Percentiles rank a stretch among this genome's conserved stretches.
phyloP scores from a whole-genome alignment of 2,888 invertebrate genomes.

The Drosophila pegasa region DNA sequence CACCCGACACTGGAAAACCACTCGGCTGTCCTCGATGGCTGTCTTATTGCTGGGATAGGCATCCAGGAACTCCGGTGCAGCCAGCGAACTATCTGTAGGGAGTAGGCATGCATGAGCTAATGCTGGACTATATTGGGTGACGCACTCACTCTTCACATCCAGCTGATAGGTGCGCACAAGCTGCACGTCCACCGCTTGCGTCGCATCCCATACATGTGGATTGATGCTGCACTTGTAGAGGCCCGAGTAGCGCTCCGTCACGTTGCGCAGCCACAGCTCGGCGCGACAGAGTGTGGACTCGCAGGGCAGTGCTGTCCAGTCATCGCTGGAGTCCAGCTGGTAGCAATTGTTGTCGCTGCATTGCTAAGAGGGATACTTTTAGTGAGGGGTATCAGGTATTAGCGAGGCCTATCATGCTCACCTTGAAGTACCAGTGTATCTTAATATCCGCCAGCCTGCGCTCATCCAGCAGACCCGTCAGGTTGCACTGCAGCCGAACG shows the following conservation, averaged over 20 bases:
- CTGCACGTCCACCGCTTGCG: conserved; percentile 79
- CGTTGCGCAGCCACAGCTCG: conserved; percentile 79
- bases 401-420: conserved; percentile 28
- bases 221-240: conserved; percentile 83
- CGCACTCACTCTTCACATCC: conserved; percentile 81
- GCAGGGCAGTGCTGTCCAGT: conserved; percentile 82
- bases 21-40: conserved; percentile 67
- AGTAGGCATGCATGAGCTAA: neutral
- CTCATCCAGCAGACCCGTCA: conserved; percentile 78
- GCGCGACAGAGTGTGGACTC: conserved; percentile 77
- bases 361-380: conserved; percentile 68
- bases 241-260: conserved; percentile 83
- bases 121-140: rapidly evolving
- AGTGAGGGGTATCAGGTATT: no score
- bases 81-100: conserved; percentile 72
- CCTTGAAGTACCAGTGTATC: conserved; percentile 84
- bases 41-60: conserved; percentile 81
- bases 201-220: conserved; percentile 74
- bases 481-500: conserved; percentile 79
- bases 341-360: conserved; percentile 81
- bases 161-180: conserved; percentile 83
- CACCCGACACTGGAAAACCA: conserved; percentile 83
- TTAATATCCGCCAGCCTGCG: conserved; percentile 63
- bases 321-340: conserved; percentile 54
- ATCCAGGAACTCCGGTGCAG: conserved; percentile 82